Evolutionary conservation across 2,113 vertebrate genomes (phyloP).

Genomic region (Elephas maximus): DNA sequence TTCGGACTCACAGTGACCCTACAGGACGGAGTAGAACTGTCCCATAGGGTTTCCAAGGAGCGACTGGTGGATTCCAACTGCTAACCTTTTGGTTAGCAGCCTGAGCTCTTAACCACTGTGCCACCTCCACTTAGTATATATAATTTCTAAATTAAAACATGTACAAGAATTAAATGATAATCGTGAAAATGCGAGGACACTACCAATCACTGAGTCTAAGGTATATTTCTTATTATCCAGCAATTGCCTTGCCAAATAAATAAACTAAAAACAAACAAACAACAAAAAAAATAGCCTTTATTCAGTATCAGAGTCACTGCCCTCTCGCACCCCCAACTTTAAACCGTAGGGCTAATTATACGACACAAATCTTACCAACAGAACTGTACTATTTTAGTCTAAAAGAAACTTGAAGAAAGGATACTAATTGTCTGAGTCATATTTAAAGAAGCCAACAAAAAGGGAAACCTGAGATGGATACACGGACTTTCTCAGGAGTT

Average conservation of each 20-base stretch:
- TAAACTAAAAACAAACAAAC: neutral
- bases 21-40: no score
- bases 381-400: constrained; percentile 41
- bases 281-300: neutral
- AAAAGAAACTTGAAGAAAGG: neutral
- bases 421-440: neutral
- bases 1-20: no score
- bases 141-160: constrained; percentile 54
- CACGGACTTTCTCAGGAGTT: neutral
- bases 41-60: no score
- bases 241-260: neutral
- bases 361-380: constrained; percentile 1
- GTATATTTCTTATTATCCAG: neutral
- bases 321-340: neutral
- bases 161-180: constrained; percentile 20
- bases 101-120: no score
- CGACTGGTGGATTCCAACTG: no score
- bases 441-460: constrained; percentile 44
- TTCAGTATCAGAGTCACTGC: neutral
- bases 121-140: neutral
- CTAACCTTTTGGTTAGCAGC: no score
- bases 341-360: constrained; percentile 17
- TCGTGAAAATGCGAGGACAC: neutral
- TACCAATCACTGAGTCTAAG: neutral
- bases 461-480: neutral